A percentile compares a stretch with the other conserved stretches of the same genome.
Evolutionary conservation across 2,113 vertebrate genomes (phyloP).

Genomic region (Daubentonia madagascariensis): DNA sequence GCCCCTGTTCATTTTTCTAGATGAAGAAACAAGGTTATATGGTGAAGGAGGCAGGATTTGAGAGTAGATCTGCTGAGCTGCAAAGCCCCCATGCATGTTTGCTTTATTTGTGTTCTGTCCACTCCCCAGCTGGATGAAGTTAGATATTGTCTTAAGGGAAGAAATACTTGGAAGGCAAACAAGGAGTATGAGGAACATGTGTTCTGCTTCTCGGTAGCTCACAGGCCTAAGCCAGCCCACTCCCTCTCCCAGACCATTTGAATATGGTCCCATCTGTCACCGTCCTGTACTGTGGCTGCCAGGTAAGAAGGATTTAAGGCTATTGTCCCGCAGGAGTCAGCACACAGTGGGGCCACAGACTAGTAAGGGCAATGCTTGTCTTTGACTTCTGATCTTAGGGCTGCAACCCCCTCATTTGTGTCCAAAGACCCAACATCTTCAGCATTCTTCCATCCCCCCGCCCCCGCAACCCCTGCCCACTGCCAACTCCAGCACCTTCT

Average conservation of each 20-base stretch:
- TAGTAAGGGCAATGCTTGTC: fast-evolving
- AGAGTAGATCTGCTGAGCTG: not conserved
- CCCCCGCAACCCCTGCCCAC: not conserved
- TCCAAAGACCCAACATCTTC: not conserved
- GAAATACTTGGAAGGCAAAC: not conserved
- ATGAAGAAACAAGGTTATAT: not conserved
- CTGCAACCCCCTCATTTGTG: not conserved
- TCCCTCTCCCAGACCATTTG: not conserved
- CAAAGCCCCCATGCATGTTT: fast-evolving
- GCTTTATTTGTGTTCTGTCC: not conserved
- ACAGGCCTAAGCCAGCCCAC: not conserved
- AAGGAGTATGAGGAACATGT: fast-evolving
- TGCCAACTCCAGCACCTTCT: not conserved
- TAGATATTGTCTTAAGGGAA: not conserved
- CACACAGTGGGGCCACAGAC: not conserved
- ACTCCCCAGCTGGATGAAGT: not conserved
- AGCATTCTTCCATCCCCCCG: too few relatives aligned
- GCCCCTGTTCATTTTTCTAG: not conserved
- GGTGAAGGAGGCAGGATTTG: too few relatives aligned
- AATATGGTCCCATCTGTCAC: not conserved
- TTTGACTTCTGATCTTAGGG: not conserved
- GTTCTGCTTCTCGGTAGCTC: not conserved
- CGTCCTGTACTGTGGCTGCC: not conserved
- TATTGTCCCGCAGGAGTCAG: not conserved
- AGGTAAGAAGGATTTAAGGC: not conserved